Conservation (phyloP, 2,113 vertebrate genomes). For the Ornithorhynchus anatinus region DNA sequence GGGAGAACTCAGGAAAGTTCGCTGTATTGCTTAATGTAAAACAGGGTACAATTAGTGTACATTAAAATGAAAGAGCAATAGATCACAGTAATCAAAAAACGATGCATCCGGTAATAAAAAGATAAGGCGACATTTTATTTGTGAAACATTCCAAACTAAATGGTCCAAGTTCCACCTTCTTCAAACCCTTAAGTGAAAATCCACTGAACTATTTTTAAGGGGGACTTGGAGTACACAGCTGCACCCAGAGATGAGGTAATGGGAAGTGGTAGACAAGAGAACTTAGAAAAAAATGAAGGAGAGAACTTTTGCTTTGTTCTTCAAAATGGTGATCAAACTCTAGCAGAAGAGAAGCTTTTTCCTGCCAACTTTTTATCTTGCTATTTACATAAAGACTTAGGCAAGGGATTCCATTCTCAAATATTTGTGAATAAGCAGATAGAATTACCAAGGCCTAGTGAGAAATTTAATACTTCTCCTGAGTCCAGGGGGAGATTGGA, state of each 20-base stretch:
- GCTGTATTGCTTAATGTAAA: too few relatives aligned
- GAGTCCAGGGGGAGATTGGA: neutral
- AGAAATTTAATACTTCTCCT: neutral
- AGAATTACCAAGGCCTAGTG: neutral
- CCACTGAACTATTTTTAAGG: neutral
- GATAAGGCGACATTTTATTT: too few relatives aligned
- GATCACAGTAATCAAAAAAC: too few relatives aligned
- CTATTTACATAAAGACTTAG: conserved; percentile 38
- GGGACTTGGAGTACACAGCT: neutral
- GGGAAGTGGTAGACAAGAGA: neutral
- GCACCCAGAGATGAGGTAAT: neutral
- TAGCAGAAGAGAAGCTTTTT: conserved; percentile 3
- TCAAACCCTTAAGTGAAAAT: neutral
- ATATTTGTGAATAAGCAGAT: conserved; percentile 54
- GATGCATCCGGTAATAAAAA: too few relatives aligned
- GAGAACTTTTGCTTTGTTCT: neutral
- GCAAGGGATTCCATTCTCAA: conserved; percentile 14
- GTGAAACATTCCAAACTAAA: neutral
- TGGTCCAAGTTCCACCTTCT: neutral
- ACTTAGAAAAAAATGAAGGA: neutral
- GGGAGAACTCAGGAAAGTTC: too few relatives aligned
- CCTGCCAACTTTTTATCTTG: conserved; percentile 5
- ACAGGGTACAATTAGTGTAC: too few relatives aligned
- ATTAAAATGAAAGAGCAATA: too few relatives aligned
- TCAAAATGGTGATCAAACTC: neutral